Evolutionary conservation across 1,140 invertebrate genomes (phyloP).

Genomic region (Papilio polytes): DNA sequence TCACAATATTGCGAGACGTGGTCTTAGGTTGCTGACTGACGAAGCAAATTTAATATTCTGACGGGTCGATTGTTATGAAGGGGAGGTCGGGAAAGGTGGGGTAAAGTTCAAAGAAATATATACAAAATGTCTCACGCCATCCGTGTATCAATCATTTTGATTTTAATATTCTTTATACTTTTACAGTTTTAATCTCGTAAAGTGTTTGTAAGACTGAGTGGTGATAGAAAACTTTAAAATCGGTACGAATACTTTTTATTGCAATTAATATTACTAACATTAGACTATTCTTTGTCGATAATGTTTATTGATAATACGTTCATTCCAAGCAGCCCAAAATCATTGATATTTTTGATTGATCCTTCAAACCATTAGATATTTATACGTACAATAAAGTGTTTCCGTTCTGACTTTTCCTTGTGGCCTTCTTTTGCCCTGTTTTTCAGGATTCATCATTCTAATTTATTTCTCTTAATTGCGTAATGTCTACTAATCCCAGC

Average conservation of each 20-base stretch:
- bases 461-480: constrained; percentile 25
- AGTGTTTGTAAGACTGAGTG: background rate
- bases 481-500: constrained; percentile 9
- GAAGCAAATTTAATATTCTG: constrained; percentile 67
- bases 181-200: background rate
- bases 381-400: background rate
- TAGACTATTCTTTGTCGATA: background rate
- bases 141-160: constrained; percentile 59
- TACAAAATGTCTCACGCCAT: constrained; percentile 24
- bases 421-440: background rate
- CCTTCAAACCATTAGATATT: background rate
- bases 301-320: background rate
- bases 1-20: constrained; percentile 59
- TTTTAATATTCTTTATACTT: constrained; percentile 41
- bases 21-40: constrained; percentile 49
- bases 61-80: constrained; percentile 51
- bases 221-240: background rate
- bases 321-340: background rate
- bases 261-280: too few species aligned
- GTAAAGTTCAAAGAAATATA: constrained; percentile 35
- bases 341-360: background rate
- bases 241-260: too few species aligned
- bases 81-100: constrained; percentile 34
- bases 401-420: background rate
- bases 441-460: constrained; percentile 13